Conservation (phyloP, 2,888 invertebrate genomes). For the Prosapia bicincta region DNA sequence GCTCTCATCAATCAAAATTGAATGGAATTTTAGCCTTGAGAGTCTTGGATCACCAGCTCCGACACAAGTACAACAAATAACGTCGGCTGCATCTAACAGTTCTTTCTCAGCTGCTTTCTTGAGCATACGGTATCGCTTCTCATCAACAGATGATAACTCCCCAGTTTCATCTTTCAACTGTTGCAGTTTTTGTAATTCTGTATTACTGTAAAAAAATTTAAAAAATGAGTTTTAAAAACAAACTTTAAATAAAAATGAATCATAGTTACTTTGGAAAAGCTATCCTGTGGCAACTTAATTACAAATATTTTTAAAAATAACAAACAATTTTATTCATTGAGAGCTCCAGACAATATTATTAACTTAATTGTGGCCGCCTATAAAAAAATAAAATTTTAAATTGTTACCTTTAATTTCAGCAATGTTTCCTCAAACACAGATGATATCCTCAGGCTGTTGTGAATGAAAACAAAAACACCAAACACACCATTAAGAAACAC, state of each 20-base stretch:
- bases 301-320: too few species aligned
- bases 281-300: too few species aligned
- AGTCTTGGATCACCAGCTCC: constrained; percentile 96
- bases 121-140: constrained; percentile 85
- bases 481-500: too few species aligned
- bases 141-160: constrained; percentile 92
- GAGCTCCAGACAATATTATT: too few species aligned
- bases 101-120: constrained; percentile 90
- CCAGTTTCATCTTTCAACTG: constrained; percentile 98
- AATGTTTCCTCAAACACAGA: too few species aligned
- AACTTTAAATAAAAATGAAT: background rate
- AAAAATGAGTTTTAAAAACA: background rate
- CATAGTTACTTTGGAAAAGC: too few species aligned
- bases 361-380: too few species aligned
- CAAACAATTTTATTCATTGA: too few species aligned
- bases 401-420: too few species aligned
- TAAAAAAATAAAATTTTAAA: too few species aligned
- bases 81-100: constrained; percentile 92
- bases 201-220: constrained; percentile 49
- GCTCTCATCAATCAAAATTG: constrained; percentile 95
- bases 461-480: too few species aligned
- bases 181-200: constrained; percentile 92
- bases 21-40: constrained; percentile 90
- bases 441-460: too few species aligned
- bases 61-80: constrained; percentile 98